Percentiles rank a stretch among this genome's conserved stretches.
These are phyloP conservation scores for Antennarius maculatus DNA, from an alignment of 2,797 vertebrate genomes.

Conservation along the genomic window DNA sequence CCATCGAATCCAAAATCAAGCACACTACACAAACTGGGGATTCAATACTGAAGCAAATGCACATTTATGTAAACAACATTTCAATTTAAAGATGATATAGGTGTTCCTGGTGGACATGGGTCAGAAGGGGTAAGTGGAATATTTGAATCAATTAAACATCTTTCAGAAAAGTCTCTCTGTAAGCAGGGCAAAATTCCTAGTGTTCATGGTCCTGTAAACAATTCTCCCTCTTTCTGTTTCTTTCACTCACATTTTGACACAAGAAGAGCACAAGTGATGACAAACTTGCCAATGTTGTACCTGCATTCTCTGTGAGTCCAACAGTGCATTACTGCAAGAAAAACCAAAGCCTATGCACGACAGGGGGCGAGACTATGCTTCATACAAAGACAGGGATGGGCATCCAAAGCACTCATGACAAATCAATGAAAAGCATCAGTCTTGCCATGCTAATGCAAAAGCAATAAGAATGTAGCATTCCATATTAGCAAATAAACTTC, in stretches of 20 bases:
- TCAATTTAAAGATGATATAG: slow-evolving; percentile 35
- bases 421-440: not conserved
- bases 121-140: not conserved
- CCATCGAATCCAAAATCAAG: slow-evolving; percentile 28
- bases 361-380: not conserved
- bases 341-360: slow-evolving; percentile 9
- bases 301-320: slow-evolving; percentile 28
- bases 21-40: slow-evolving; percentile 4
- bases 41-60: slow-evolving; percentile 46
- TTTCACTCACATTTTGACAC: slow-evolving; percentile 22
- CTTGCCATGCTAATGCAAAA: not conserved
- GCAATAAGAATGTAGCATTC: slow-evolving; percentile 8
- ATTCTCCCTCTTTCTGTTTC: slow-evolving; percentile 25
- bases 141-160: slow-evolving; percentile 43
- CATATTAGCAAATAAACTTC: slow-evolving; percentile 4
- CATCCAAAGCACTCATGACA: slow-evolving; percentile 2
- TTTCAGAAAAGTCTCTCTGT: slow-evolving; percentile 62
- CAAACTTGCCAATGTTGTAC: slow-evolving; percentile 54
- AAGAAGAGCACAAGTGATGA: slow-evolving; percentile 56
- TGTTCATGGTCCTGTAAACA: slow-evolving; percentile 65
- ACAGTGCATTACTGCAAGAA: slow-evolving; percentile 24
- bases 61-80: slow-evolving; percentile 44
- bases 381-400: not conserved
- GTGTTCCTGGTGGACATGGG: slow-evolving; percentile 44
- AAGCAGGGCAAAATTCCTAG: slow-evolving; percentile 48